Evolutionary conservation across 2,113 vertebrate species (phyloP).

Genomic region (Carettochelys insculpta): DNA sequence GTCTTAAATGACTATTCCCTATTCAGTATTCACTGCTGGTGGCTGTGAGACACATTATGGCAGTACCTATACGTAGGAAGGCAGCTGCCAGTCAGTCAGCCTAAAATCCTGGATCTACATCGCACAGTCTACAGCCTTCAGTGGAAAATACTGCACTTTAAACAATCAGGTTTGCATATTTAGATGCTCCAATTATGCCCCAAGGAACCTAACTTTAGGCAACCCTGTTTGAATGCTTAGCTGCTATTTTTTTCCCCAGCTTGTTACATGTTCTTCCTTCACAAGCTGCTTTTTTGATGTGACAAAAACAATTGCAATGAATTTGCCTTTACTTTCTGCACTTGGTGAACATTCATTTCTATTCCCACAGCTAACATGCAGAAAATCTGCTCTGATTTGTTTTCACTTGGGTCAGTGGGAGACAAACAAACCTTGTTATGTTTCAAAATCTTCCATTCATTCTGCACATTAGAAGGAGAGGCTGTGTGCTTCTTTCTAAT

Average conservation of each 20-base stretch:
- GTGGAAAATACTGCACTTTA: not conserved
- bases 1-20: rapidly evolving
- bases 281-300: not conserved
- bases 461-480: not conserved
- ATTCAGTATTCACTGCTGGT: not conserved
- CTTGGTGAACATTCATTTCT: not conserved
- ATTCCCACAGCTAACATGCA: not conserved
- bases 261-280: not conserved
- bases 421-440: not conserved
- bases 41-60: not conserved
- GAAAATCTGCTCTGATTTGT: not conserved
- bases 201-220: not conserved
- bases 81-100: not conserved
- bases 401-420: not conserved
- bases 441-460: not conserved
- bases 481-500: not conserved
- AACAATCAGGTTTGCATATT: no score
- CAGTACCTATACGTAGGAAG: not conserved
- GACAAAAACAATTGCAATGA: not conserved
- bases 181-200: no score
- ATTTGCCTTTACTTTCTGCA: not conserved
- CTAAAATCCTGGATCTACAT: not conserved
- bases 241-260: not conserved
- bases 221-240: not conserved
- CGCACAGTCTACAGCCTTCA: not conserved